Evolutionary conservation across 2,888 invertebrate genomes (phyloP).

Genomic region (Lasioglossum pauxillum): DNA sequence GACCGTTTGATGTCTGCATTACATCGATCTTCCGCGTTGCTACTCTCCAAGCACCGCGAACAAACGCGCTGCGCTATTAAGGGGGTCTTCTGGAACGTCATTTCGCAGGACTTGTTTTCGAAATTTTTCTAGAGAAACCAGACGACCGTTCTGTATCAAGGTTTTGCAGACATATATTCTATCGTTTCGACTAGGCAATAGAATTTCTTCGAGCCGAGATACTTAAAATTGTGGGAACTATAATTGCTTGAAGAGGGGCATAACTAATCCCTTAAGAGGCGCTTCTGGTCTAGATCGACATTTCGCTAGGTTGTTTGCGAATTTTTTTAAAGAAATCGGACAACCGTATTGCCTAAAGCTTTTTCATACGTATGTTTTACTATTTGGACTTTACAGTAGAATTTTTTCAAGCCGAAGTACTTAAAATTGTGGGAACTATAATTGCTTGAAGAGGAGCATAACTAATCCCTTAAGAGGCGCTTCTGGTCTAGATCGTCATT

Average conservation of each 20-base stretch:
- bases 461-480: background rate
- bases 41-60: background rate
- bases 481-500: too few relatives aligned
- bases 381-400: background rate
- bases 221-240: too few relatives aligned
- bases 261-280: too few relatives aligned
- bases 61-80: conserved; percentile 33
- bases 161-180: background rate
- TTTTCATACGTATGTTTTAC: too few relatives aligned
- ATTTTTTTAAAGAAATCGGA: too few relatives aligned
- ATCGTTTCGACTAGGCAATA: background rate
- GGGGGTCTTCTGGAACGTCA: background rate
- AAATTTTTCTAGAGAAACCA: background rate
- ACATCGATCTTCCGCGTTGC: conserved; percentile 47
- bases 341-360: too few relatives aligned
- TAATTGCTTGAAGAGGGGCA: too few relatives aligned
- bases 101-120: background rate
- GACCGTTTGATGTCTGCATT: conserved; percentile 51
- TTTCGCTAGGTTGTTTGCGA: too few relatives aligned
- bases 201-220: too few relatives aligned
- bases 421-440: background rate
- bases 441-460: background rate
- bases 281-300: too few relatives aligned
- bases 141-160: background rate
- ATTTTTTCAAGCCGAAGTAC: background rate